Evolutionary conservation across 1,140 invertebrate genomes (phyloP), one percentile per base, ranked within the genome.

Genomic region (Antheraea mylitta): DNA sequence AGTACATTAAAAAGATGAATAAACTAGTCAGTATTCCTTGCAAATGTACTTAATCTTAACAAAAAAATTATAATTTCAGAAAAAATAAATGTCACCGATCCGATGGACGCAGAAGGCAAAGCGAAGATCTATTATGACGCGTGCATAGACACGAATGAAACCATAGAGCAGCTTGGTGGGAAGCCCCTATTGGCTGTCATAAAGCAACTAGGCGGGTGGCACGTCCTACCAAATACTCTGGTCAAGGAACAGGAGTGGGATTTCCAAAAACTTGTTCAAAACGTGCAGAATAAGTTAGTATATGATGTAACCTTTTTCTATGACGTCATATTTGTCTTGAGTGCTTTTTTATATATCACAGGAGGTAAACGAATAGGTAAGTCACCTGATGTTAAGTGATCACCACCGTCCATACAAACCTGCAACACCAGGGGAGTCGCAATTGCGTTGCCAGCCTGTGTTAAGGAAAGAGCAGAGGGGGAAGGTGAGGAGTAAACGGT

Each of bases 71-170:
- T 38, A 64, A 30, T 84, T 83, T 5, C 78, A 91, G 85, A 89
- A 73, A 87, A 87, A 75, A 81, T 93, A 58, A 88, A 86, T 66
- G 67, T 73, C 8, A 76, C 71, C 9, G 72, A 88, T 58, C 66
- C 74, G 42, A 64, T 69, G 3, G 79, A 95, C 74, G 96, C 98
- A 0, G 98, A 99, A 84, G 93, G 94, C 59, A 99, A 99, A 91
- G 97, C 98, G 0, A 96, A 97, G 80, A 90, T 96, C 3, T 99
- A 99, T 89, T 99, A 98, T 88, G 93, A 96, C 69, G 98, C 98
- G 0, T 99, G 98, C 84, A 95, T 99, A 93, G 98, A 99, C 87
- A 94, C 94, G 0, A 98, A 99, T 78, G 97, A 98, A 81, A 98
- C 96, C 0, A 96, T 99, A 64, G 98, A 99, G 92, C 88, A 84